Conservation (phyloP, 2,113 vertebrate species). For the Lepus timidus region DNA sequence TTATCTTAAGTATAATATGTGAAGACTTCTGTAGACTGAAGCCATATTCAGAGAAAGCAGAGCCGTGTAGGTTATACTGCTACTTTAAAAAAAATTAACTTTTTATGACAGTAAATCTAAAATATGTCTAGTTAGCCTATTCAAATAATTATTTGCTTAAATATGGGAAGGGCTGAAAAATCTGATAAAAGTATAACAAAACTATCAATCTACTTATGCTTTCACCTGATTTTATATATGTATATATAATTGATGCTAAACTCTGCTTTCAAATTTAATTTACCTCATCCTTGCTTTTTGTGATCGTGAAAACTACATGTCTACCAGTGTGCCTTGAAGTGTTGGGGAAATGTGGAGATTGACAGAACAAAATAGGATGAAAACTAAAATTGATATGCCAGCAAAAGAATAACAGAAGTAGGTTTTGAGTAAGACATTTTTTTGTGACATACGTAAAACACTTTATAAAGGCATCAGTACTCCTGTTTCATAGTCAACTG, state of each 20-base stretch:
- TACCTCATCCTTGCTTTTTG: neutral
- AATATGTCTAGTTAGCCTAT: neutral
- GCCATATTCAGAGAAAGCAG: neutral
- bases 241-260: neutral
- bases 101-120: neutral
- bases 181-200: neutral
- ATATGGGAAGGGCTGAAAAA: neutral
- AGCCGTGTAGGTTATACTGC: neutral
- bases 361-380: neutral
- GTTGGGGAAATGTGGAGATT: neutral
- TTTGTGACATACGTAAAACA: slow-evolving; percentile 26
- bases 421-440: neutral
- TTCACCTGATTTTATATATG: neutral
- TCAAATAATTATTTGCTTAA: neutral
- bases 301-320: neutral
- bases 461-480: neutral
- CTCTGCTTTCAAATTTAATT: slow-evolving; percentile 21
- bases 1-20: neutral
- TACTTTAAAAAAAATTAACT: neutral
- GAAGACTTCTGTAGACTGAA: neutral
- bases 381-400: neutral
- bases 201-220: neutral
- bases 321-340: neutral
- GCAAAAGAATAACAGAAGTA: slow-evolving; percentile 13
- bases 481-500: neutral